Percentiles rank a stretch among this genome's conserved stretches.
These are phyloP conservation scores for Agrilus cyanescens DNA, from an alignment of 2,888 invertebrate species.

Conservation along the genomic window DNA sequence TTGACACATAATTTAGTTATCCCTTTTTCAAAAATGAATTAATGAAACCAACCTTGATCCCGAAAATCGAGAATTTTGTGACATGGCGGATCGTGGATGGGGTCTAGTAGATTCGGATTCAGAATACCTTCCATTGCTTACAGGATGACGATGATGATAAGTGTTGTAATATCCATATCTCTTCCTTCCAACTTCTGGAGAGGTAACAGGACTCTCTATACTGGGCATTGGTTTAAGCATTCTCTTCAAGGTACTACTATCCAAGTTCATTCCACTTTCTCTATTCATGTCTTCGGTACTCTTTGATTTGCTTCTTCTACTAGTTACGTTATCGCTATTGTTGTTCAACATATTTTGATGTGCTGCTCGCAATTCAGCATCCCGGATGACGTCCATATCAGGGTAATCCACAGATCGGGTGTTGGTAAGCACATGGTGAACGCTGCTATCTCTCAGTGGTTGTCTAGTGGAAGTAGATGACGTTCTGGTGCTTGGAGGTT, in stretches of 20 bases:
- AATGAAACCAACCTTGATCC: conserved; percentile 46
- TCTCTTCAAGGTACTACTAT: conserved; percentile 78
- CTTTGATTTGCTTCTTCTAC: conserved; percentile 68
- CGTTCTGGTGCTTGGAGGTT: conserved; percentile 38
- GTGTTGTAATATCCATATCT: conserved; percentile 59
- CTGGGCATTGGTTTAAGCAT: conserved; percentile 93
- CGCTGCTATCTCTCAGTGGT: conserved; percentile 25
- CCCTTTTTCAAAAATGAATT: too few species aligned
- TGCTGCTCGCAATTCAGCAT: conserved; percentile 53
- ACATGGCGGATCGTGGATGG: conserved; percentile 43
- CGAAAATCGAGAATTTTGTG: conserved; percentile 54
- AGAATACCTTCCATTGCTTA: conserved; percentile 38
- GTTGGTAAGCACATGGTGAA: conserved; percentile 38
- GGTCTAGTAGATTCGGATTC: conserved; percentile 41
- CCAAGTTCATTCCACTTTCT: conserved; percentile 43
- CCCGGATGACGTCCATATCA: conserved; percentile 57
- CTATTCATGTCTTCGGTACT: conserved; percentile 77
- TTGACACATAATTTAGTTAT: too few species aligned
- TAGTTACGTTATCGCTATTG: conserved; percentile 44
- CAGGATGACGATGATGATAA: conserved; percentile 52
- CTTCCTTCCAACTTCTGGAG: conserved; percentile 79
- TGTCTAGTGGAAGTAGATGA: conserved; percentile 47
- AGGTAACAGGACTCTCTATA: conserved; percentile 78
- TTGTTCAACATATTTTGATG: conserved; percentile 61
- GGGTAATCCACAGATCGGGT: conserved; percentile 56